Evolutionary conservation across 2,888 invertebrate genomes (phyloP).

Genomic region (Cloeon dipterum): DNA sequence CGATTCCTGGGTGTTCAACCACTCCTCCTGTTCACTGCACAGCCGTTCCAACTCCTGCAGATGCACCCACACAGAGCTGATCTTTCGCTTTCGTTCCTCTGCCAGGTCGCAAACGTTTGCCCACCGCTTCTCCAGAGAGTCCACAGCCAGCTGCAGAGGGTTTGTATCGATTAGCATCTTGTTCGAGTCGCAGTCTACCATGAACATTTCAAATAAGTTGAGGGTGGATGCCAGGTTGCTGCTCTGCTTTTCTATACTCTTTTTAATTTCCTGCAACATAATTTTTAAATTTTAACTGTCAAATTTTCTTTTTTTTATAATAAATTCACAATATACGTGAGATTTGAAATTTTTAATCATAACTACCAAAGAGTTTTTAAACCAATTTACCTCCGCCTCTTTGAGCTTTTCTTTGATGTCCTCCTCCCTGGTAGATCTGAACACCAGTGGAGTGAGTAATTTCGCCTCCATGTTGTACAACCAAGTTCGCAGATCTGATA

Average conservation of each 20-base stretch:
- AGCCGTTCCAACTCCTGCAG: conserved; percentile 30
- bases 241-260: conserved; percentile 51
- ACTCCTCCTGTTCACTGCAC: conserved; percentile 30
- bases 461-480: conserved; percentile 46
- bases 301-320: not conserved
- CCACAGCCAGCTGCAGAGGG: conserved; percentile 37
- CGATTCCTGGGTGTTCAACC: conserved; percentile 37
- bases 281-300: no score
- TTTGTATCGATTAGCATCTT: conserved; percentile 48
- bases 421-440: conserved; percentile 38
- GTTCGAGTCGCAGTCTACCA: conserved; percentile 48
- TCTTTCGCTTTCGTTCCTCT: conserved; percentile 42
- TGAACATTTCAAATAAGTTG: conserved; percentile 51
- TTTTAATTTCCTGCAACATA: conserved; percentile 39
- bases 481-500: conserved; percentile 47
- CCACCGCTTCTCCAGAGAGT: conserved; percentile 53
- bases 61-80: conserved; percentile 33
- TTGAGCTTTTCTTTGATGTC: conserved; percentile 41
- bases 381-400: conserved; percentile 32
- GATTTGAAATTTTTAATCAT: not conserved
- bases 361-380: no score
- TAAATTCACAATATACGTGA: not conserved
- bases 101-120: conserved; percentile 50
- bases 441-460: conserved; percentile 37
- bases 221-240: conserved; percentile 53